Base-by-base conservation (phyloP, 2,797 vertebrate genomes). In the Micromesistius poutassou region DNA sequence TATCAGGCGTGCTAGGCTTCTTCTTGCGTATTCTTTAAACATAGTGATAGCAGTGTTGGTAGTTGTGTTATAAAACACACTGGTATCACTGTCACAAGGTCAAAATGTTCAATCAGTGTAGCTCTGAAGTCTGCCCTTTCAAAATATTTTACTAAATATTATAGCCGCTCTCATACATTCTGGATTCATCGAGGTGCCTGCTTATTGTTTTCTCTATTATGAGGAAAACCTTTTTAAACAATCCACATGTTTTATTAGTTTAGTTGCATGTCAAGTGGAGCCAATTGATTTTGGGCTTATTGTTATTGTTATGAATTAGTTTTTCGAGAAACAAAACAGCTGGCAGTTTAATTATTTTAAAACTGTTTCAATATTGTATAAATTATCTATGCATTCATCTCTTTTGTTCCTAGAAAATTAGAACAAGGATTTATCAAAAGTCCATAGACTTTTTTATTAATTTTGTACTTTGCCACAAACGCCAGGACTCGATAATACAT, bases 11-110 rank as follows among this genome's bases (percentile, higher is more conserved):
- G 70, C 70, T 5, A 16, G 30, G 5, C 70, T 16, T 19, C 70
- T 16, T 19, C 30, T 14, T 19, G 70, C 28, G 1, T 83, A 76
- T 81, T 78, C 73, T 79, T 50, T 31, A 22, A 12, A 75, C 25
- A 19, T 6, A 13, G 25, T 14, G 68, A 71, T 14, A 70, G 1
- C 7, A 25, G n/a, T 30, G 66, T 70, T 70, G 36, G 19, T n/a
- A 68, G 62, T 28, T n/a, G 19, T 68, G 10, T 70, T 30, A 30
- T 28, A 13, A 70, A 55, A 55, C 40, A 55, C 19, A 22, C 40
- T 22, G 16, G 5, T n/a, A 6, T 62, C 19, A n/a, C 50, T 5
- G 22, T 62, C 62, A 28, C 62, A 68, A 68, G 62, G 55, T 62
- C 55, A 10, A 7, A 8, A 28, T 28, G n/a, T 66, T 28, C n/a